These are phyloP conservation scores for Eulithis testata DNA, from an alignment of 2,888 invertebrate species.

Conservation along the genomic window DNA sequence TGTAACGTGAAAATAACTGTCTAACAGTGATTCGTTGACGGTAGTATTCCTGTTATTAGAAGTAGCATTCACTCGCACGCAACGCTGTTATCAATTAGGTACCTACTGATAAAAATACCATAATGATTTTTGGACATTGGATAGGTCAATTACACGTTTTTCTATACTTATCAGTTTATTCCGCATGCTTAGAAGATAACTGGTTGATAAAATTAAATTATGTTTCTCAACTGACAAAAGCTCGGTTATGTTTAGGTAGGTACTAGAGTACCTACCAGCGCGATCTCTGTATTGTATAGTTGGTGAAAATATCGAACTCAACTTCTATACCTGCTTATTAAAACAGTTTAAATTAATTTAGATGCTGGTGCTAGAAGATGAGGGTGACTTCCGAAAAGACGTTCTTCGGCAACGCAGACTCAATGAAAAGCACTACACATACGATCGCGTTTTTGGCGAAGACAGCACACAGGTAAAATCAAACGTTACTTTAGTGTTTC, in stretches of 20 bases:
- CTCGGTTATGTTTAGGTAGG: too few relatives aligned
- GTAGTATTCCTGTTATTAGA: background rate
- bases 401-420: slow-evolving; percentile 87
- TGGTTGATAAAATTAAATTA: too few relatives aligned
- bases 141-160: slow-evolving; percentile 12
- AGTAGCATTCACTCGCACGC: background rate
- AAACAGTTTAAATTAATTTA: slow-evolving; percentile 34
- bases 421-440: slow-evolving; percentile 93
- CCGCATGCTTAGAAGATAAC: slow-evolving; percentile 3
- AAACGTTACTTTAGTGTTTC: too few relatives aligned
- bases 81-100: slow-evolving; percentile 10
- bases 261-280: too few relatives aligned
- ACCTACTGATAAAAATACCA: slow-evolving; percentile 6
- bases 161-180: slow-evolving; percentile 11
- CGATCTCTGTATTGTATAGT: too few relatives aligned
- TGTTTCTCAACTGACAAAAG: too few relatives aligned
- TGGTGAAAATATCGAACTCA: too few relatives aligned
- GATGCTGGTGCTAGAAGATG: slow-evolving; percentile 79
- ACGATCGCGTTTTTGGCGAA: slow-evolving; percentile 95
- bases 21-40: too few relatives aligned
- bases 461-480: slow-evolving; percentile 90
- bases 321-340: background rate
- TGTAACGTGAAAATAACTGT: too few relatives aligned
- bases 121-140: slow-evolving; percentile 14
- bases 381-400: slow-evolving; percentile 76